Evolutionary conservation across 2,888 invertebrate species (phyloP), one percentile per base, ranked within the genome.

Genomic region (Cantharis nigra): DNA sequence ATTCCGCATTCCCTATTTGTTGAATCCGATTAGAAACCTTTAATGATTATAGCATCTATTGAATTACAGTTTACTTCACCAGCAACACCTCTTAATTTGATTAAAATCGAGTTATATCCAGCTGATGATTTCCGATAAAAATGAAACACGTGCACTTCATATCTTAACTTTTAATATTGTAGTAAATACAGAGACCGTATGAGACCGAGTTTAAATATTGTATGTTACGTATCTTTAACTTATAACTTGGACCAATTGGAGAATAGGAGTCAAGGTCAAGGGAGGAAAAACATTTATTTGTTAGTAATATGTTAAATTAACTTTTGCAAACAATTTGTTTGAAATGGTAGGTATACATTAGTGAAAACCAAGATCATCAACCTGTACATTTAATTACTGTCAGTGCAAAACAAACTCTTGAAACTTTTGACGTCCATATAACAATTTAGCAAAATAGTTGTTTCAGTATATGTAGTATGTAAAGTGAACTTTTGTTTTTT

Each of bases 381-480:
- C 74, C 72, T 77, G 74, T 28, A 74, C 74, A 64, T 75, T 72
- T 69, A 75, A 75, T 78, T 78, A 78, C 75, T 75, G 72, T 69
- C 76, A 72, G 72, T 28, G 20, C 70, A 64, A 69, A 78, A 63
- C 63, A 75, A 74, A 72, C 71, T 75, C 71, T 71, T 63, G 63
- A 65, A 75, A 74, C 72, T 78, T 78, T 78, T 78, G 75, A 78
- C 78, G 64, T 72, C 69, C 74, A 75, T 78, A 78, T 65, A 74
- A 76, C 72, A 76, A 30, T 72, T 69, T 49, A 72, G 69, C 72
- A 72, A 76, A 69, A 76, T 74, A 67, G 72, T 76, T 71, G 69
- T 33, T 74, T 14, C 49, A 49, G 49, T 65, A n/a, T 23, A 65
- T 18, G 23, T 65, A 18, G 23, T 65, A 18, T 18, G 23, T 65